Base-by-base conservation (phyloP, 2,888 invertebrate species). In the Metacarcinus magister region DNA sequence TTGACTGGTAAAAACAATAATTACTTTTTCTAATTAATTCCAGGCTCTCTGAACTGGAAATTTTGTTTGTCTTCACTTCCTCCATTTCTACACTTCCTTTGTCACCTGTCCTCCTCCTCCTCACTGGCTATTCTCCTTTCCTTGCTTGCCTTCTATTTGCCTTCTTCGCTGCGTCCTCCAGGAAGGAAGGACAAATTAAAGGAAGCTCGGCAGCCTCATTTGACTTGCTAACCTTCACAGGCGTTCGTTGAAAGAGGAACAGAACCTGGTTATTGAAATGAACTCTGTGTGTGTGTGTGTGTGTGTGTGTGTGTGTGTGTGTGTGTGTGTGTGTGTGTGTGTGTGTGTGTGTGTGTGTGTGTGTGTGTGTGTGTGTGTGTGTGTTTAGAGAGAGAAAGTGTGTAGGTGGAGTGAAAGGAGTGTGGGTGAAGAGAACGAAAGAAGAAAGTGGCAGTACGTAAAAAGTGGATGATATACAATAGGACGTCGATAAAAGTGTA, bases 171-270 rank as follows among this genome's bases (percentile, higher is more conserved):
- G 28, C 54, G 92, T 92, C 92, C 48, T 48, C 92, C 32, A 16
- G 92, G 92, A 92, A 48, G 48, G 92, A 54, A 92, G 43, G 92
- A 92, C 92, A 92, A 92, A 92, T 92, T 92, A 92, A 92, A 92
- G 93, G 93, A 39, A 60, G 60, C 60, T 43, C 39, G 93, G 60
- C 60, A 93, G 93, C n/a, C 93, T 93, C 60, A 87, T 87, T 87
- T 94, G 82, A 94, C 94, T 94, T 94, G 82, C 94, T 44, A 94
- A 94, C 94, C n/a, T 92, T 19, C 82, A 94, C 82, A 82, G 32
- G 94, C 93, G 54, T 67, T 67, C 75, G 93, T 87, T 32, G 48
- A 87, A 46, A 94, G 87, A 87, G 89, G 48, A 94, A 48, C 48
- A 89, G 87, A 46, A 94, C 32, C 94, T 48, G 46, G 82, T 94